Percentiles rank a stretch among this genome's conserved stretches.
Evolutionary conservation across 2,888 invertebrate genomes (phyloP).

Genomic region (Onchidella celtica): DNA sequence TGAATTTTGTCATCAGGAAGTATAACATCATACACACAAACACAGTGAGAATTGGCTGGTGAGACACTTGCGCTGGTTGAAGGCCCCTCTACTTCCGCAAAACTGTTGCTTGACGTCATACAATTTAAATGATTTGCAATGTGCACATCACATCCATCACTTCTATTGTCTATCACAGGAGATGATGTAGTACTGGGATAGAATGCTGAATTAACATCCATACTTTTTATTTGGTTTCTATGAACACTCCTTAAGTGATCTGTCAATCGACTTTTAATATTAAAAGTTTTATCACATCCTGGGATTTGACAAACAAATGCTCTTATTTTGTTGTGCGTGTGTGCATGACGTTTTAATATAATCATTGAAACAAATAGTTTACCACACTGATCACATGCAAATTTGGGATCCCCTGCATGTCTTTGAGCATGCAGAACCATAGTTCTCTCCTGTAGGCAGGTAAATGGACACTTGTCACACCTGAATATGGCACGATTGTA

Average conservation of each 20-base stretch:
- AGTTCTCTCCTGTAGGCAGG: constrained; percentile 46
- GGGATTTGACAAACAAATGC: constrained; percentile 33
- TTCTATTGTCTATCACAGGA: background rate
- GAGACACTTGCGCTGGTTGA: background rate
- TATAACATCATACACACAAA: constrained; percentile 30
- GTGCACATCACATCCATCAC: too few relatives aligned
- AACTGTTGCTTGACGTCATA: too few relatives aligned
- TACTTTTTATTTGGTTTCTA: background rate
- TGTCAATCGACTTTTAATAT: constrained; percentile 49
- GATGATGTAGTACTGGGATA: background rate
- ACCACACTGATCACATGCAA: constrained; percentile 48
- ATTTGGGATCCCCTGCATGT: constrained; percentile 41
- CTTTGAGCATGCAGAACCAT: constrained; percentile 26
- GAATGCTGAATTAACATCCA: background rate
- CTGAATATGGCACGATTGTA: constrained; percentile 12
- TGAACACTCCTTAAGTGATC: constrained; percentile 51
- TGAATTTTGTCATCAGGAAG: constrained; percentile 28
- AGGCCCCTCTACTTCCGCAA: too few relatives aligned
- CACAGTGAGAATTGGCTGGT: background rate
- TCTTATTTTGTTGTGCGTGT: constrained; percentile 38
- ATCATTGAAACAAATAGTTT: constrained; percentile 47
- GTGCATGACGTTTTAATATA: constrained; percentile 47
- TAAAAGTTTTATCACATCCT: constrained; percentile 44
- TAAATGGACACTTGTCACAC: constrained; percentile 44
- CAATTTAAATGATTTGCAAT: too few relatives aligned